Evolutionary conservation across 1,140 invertebrate genomes (phyloP).

Genomic region (Nixonia krombeini): DNA sequence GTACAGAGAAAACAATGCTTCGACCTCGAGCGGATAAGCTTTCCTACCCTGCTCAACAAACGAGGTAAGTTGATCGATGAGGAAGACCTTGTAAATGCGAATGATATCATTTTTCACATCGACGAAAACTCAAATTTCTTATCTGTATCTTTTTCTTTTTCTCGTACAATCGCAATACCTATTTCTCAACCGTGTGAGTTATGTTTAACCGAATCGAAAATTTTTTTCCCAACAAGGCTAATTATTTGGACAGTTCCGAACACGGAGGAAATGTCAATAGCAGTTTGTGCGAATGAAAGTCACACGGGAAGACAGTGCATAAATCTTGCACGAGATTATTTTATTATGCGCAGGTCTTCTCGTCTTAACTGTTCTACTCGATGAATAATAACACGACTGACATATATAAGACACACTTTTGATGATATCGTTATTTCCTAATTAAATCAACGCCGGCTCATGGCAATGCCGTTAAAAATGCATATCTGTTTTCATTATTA

Average conservation of each 20-base stretch:
- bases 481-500: too few species aligned
- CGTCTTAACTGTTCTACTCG: slow-evolving; percentile 14
- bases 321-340: slow-evolving; percentile 16
- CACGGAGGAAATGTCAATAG: too few species aligned
- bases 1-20: neutral
- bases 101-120: neutral
- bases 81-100: neutral
- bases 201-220: neutral
- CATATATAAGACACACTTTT: slow-evolving; percentile 8
- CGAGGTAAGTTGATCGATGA: neutral
- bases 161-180: too few species aligned
- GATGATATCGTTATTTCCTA: slow-evolving; percentile 14
- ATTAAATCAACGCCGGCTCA: slow-evolving; percentile 12
- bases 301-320: neutral
- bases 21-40: too few species aligned
- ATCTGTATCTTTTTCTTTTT: neutral
- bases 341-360: slow-evolving; percentile 34
- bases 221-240: too few species aligned
- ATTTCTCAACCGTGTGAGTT: neutral
- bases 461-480: neutral
- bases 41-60: neutral
- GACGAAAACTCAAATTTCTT: neutral
- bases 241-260: too few species aligned
- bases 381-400: slow-evolving; percentile 9
- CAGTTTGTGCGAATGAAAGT: neutral